These are phyloP conservation scores for Myioborus melanocephalus DNA, from an alignment of 2,797 vertebrate genomes.

Conservation along the genomic window DNA sequence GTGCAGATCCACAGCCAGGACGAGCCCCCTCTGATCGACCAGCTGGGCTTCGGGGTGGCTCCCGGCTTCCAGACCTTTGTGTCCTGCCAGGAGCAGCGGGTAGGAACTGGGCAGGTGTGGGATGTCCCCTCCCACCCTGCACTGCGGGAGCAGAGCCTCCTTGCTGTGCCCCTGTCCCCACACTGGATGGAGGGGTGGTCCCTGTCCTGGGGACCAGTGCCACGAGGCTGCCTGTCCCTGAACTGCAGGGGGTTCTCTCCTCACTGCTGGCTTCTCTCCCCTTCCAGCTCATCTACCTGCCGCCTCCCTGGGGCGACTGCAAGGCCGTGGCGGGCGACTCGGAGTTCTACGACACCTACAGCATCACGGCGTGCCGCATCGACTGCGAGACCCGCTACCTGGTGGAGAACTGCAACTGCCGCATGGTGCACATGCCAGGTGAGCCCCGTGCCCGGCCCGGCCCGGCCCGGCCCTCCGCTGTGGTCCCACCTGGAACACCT, in stretches of 20 bases:
- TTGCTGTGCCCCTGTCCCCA: not conserved
- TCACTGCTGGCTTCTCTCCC: conserved; percentile 14
- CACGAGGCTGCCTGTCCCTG: not conserved
- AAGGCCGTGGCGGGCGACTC: conserved; percentile 89
- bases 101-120: conserved; percentile 63
- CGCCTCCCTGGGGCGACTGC: conserved; percentile 96
- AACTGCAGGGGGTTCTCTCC: not conserved
- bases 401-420: conserved; percentile 99
- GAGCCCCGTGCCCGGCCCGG: not conserved
- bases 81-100: conserved; percentile 97
- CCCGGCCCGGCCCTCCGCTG: rapidly evolving
- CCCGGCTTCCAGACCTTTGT: conserved; percentile 99
- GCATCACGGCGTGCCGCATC: conserved; percentile 95
- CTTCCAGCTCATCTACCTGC: conserved; percentile 91
- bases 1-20: conserved; percentile 99
- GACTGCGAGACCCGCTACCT: conserved; percentile 98
- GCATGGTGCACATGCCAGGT: conserved; percentile 99
- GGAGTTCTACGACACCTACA: conserved; percentile 95
- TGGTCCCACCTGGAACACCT: not conserved
- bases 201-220: rapidly evolving
- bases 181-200: rapidly evolving
- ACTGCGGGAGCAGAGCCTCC: not conserved
- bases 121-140: not conserved
- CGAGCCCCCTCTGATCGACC: conserved; percentile 96
- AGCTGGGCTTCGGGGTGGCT: conserved; percentile 96